Evolutionary conservation across 1,140 invertebrate genomes (phyloP), one percentile per base, ranked within the genome.

Genomic region (Drosophila sp.): DNA sequence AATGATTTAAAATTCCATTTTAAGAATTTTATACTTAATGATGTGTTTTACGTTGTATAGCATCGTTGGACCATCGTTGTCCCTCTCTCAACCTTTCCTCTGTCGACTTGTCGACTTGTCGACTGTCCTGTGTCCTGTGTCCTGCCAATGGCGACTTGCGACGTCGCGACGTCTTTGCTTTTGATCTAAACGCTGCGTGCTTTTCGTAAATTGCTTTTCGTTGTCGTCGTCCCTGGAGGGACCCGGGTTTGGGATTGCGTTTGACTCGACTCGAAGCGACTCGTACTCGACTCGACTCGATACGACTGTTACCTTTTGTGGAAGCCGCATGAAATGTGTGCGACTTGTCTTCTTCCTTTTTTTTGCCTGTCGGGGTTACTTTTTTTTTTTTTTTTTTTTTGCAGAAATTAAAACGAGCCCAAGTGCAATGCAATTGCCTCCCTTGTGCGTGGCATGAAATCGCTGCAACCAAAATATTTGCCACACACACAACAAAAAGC

Each of bases 1-100:
- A 91, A 91, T 92, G 91, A 92, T 92, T 92, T 92, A 92, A 92
- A 92, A 92, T 92, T 92, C 91, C 91, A 92, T 92, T 92, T 92
- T 91, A 89, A 91, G 91, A 91, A 92, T 92, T 92, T 92, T 91
- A 91, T 92, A 92, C 89, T 92, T 92, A 92, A 92, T 91, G 91
- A 92, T 91, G 91, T 92, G 91, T 92, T 91, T 91, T 80, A 78
- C 84, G 80, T 80, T 90, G 81, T 87, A 90, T 90, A 78, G 74
- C 72, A 86, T 90, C 72, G 62, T 64, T 56, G 73, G 5, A 56
- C 21, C 38, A 34, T 46, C 45, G 8, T 0, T 61, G 13, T 57
- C 14, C 9, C 13, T 21, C n/a, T 38, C 51, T 27, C 41, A 4
- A 14, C 48, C 25, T 7, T 29, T 18, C 27, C 13, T 51, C 54